Base-by-base conservation (phyloP, 2,113 vertebrate species). In the Cettia cetti region DNA sequence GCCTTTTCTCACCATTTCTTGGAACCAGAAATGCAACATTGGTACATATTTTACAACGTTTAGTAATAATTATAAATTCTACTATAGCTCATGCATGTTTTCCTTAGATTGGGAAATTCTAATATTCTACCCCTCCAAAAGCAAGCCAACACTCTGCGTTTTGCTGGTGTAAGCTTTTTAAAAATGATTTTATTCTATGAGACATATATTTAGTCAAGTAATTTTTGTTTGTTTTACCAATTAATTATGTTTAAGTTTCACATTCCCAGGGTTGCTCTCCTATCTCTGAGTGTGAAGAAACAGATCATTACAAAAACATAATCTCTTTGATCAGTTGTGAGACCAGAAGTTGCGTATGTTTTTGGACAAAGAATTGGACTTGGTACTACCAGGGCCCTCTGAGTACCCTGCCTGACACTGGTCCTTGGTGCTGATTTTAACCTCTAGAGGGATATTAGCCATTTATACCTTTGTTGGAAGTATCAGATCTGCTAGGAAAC, bases 301-400 rank as follows among this genome's bases (percentile, higher is more conserved):
- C 13, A 28, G 31, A 11, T 49, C 19, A 40, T 66, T 57, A 40
- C 8, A 45, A 79, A 92, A 90, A 31, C 15, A 17, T 22, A 7
- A 39, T 68, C 6, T 78, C 27, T 77, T 52, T 44, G 30, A 13
- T 61, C 45, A 53, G 6, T 16, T 81, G 14, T 70, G 33, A 56
- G 44, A 77, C 7, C 8, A 78, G 37, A 66, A 18, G 16, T 37
- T 45, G 3, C 1, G 0, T 15, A 23, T 21, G 7, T 6, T n/a
- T 69, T 82, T 52, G 49, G 24, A 11, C n/a, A 49, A 31, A 47
- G 59, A 12, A 13, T 17, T 61, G 37, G 11, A 27, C 26, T 35
- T 61, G 6, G 2, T 71, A 11, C 23, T 63, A n/a, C 24, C 9
- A 54, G 7, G 28, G 3, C 7, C 18, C 12, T 57, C 76, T 52